These are phyloP conservation scores for Caracal caracal DNA, from an alignment of 2,113 vertebrate genomes.

Conservation along the genomic window DNA sequence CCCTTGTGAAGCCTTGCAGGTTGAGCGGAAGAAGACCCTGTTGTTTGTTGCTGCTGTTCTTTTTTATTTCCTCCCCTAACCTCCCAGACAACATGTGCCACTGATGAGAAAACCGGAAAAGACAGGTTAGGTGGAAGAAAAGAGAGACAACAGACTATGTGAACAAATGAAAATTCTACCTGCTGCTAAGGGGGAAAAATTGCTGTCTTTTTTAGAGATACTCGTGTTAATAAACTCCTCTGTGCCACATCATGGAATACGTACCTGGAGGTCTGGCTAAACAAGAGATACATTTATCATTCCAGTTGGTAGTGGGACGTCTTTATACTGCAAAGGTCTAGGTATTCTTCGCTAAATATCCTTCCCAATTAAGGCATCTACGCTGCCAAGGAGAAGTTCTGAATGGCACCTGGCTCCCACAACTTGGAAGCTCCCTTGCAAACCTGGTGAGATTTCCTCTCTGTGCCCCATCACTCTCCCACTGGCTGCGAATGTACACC, in stretches of 20 bases:
- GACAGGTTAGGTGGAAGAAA: constrained; percentile 17
- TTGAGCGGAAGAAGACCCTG: constrained; percentile 30
- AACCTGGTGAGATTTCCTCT: background rate
- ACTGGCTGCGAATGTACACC: accelerated
- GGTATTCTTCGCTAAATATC: background rate
- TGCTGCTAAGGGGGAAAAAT: background rate
- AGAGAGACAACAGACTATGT: background rate
- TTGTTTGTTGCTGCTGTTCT: background rate
- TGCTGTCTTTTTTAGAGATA: constrained; percentile 31
- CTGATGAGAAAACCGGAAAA: background rate
- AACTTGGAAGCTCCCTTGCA: background rate
- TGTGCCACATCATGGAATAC: background rate
- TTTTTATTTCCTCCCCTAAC: background rate
- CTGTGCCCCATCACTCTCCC: background rate
- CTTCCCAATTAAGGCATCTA: accelerated
- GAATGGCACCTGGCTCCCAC: background rate
- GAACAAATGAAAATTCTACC: constrained; percentile 38
- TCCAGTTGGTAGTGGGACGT: accelerated
- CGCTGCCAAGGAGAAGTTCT: background rate
- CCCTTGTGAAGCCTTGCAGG: background rate
- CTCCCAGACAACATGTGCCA: constrained; percentile 52
- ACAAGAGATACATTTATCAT: background rate
- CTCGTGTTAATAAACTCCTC: background rate
- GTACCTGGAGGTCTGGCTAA: background rate
- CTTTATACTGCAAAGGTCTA: background rate